Evolutionary conservation across 2,888 invertebrate species (phyloP), one percentile per base, ranked within the genome.

Genomic region (Tanytarsus gracilentus): DNA sequence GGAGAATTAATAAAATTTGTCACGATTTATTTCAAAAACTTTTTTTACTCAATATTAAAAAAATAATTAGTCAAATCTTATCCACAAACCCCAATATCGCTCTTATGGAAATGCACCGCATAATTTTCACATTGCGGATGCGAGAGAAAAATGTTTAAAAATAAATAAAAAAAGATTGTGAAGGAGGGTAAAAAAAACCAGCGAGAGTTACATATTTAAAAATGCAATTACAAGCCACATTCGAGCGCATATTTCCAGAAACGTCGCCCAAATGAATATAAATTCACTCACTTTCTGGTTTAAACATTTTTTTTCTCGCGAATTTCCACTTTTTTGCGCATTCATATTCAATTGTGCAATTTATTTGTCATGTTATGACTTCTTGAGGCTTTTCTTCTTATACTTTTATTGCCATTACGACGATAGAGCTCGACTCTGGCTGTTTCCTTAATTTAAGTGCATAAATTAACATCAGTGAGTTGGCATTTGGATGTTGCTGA

Each of bases 341-440:
- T 9, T 9, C 6, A 27, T 4, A 50, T 50, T 50, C 29, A 51
- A 51, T 51, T 51, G 30, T 27, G 51, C 51, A 51, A 51, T 51
- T 51, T 51, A 51, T 51, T 23, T 30, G n/a, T 51, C 26, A 30
- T 27, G 29, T 8, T 48, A 48, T 48, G 48, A 48, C 48, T 48
- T 48, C 21, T 48, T 23, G 39, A 48, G 14, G 18, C 48, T 21
- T 48, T 48, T 18, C n/a, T 39, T 39, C n/a, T 39, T 39, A 8
- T 33, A 33, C 33, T 9, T 5, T 33, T 29, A 7, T 29, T 29
- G 7, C 29, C 29, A 5, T 29, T 29, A 29, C 9, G 29, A 29
- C 5, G 5, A 7, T 5, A 29, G 9, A 29, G n/a, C n/a, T n/a
- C n/a, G n/a, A 29, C 5, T 9, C 9, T 33, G 33, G 11, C 9